Evolutionary conservation across 2,113 vertebrate genomes (phyloP), one percentile per base, ranked within the genome.

Genomic region (Ptyas mucosa): DNA sequence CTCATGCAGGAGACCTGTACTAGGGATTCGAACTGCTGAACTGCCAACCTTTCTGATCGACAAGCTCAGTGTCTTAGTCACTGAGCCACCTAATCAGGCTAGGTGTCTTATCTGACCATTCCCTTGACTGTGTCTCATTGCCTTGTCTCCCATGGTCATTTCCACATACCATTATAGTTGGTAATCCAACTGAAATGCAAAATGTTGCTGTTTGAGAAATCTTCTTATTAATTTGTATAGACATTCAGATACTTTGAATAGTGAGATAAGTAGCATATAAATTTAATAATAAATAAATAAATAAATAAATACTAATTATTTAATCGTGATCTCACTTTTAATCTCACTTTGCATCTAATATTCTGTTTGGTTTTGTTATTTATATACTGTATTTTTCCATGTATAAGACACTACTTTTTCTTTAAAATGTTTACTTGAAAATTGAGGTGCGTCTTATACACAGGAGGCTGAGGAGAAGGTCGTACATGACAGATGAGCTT

Each of bases 151-250:
- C 64, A 75, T 2, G 5, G 64, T 75, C 64, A 75, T 34, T 75
- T 34, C 12, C 64, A 34, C 1, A 15, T 34, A 75, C 5, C 64
- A 34, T 75, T 75, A 75, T 15, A 75, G 3, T 61, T 61, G 58
- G 1, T 1, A 75, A 34, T 75, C 64, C 12, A 34, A 18, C 15
- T 34, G n/a, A 75, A 75, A 75, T 75, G 12, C 4, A 23, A 5
- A 89, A 39, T 91, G 23, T 1, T 39, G 92, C 6, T 89, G 9
- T 75, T 90, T 87, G 46, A 0, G 7, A 90, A 91, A 93, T 86
- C 94, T 94, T 95, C 64, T 93, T 75, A 29, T 39, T 87, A 91
- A 51, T 52, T 93, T 75, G 69, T 89, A 94, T 15, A 43, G 23
- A 23, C 61, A 64, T 12, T 5, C 29, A 64, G 23, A 26, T 58